phyloP scores from a whole-genome alignment of 2,113 vertebrate genomes.

The Prionailurus bengalensis region DNA sequence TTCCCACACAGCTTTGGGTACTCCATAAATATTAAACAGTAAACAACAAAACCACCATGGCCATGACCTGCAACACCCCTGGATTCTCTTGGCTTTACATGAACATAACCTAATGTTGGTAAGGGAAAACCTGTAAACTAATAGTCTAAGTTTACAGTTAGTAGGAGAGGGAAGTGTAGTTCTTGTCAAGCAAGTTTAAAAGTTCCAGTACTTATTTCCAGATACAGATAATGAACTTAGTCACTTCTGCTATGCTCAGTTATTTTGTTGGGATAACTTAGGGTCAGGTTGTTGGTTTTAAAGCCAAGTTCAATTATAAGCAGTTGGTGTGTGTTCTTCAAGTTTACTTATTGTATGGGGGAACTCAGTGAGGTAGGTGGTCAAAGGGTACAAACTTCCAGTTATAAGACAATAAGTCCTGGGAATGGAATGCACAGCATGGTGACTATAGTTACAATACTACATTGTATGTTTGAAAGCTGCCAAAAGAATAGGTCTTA shows the following conservation, averaged over 20 bases:
- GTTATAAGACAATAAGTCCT: not conserved
- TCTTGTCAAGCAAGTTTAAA: constrained; percentile 7
- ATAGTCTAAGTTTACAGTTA: not conserved
- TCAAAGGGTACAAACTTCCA: not conserved
- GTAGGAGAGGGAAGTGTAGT: not conserved
- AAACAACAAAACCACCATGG: constrained; percentile 38
- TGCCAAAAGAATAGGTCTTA: not conserved
- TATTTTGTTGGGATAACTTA: not conserved
- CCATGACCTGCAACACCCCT: constrained; percentile 75
- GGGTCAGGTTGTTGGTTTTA: not conserved
- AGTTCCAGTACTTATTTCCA: constrained; percentile 20
- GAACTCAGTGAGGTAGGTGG: not conserved
- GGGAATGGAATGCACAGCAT: not conserved
- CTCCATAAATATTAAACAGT: constrained; percentile 58
- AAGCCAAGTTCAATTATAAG: constrained; percentile 21
- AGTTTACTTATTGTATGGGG: not conserved
- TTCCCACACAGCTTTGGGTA: constrained; percentile 71
- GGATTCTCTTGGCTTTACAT: constrained; percentile 38
- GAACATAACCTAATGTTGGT: not conserved
- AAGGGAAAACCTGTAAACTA: constrained; percentile 5
- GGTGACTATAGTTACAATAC: not conserved
- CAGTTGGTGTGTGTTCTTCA: not conserved
- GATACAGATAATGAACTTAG: not conserved
- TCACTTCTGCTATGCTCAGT: not conserved
- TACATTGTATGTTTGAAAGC: not conserved